A percentile compares a stretch with the other conserved stretches of the same genome.
Conservation (phyloP, 2,797 vertebrate species). For the Manis pentadactyla region DNA sequence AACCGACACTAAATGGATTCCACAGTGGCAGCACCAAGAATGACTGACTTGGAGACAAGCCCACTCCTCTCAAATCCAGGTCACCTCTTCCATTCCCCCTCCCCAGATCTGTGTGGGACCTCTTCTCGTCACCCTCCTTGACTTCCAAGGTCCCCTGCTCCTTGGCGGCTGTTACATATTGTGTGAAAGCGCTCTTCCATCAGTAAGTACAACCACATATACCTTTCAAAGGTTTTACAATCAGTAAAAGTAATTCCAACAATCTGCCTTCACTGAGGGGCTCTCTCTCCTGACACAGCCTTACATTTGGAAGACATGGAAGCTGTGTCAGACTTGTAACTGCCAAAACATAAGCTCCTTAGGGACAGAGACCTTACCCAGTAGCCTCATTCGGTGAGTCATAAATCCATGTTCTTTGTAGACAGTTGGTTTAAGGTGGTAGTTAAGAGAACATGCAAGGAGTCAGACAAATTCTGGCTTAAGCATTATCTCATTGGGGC, state of each 20-base stretch:
- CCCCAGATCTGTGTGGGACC: too few species aligned
- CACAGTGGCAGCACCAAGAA: background rate
- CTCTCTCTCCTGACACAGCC: background rate
- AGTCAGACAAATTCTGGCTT: background rate
- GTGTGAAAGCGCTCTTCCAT: background rate
- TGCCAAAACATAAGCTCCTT: background rate
- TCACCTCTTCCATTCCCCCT: background rate
- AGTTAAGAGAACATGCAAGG: background rate
- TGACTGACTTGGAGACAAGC: background rate
- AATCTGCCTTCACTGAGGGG: background rate
- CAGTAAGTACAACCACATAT: background rate
- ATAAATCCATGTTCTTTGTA: fast-evolving
- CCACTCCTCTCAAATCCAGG: background rate
- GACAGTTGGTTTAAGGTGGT: fast-evolving
- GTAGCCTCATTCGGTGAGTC: background rate
- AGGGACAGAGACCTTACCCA: background rate
- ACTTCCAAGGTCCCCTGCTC: background rate
- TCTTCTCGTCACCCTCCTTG: background rate
- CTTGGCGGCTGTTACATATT: too few species aligned
- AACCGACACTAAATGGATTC: background rate
- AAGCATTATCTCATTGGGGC: background rate
- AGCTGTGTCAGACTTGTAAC: background rate
- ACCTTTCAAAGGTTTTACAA: background rate
- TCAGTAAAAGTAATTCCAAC: background rate
- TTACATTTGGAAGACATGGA: background rate